These are phyloP conservation scores for Ashinkailepas kermadecensis DNA, from an alignment of 2,888 invertebrate genomes.

Conservation along the genomic window DNA sequence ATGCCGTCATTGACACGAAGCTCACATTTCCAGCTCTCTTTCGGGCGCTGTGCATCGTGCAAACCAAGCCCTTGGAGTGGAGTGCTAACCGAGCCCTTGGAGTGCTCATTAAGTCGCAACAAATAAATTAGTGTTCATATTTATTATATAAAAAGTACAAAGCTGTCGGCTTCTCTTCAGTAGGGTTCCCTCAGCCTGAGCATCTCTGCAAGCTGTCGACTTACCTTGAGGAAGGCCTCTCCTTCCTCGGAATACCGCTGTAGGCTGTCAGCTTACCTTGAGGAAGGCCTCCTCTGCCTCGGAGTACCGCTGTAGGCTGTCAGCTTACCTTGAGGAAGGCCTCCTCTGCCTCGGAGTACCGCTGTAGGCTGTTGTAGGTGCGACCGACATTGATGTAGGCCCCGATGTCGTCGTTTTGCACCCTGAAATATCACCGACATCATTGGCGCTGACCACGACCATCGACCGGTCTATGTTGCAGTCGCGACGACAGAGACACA, in stretches of 20 bases:
- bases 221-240: conserved; percentile 73
- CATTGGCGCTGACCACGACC: too few relatives aligned
- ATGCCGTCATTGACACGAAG: too few relatives aligned
- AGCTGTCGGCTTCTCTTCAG: conserved; percentile 62
- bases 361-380: conserved; percentile 84
- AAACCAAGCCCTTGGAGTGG: too few relatives aligned
- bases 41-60: too few relatives aligned
- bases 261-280: conserved; percentile 65
- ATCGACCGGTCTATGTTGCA: too few relatives aligned
- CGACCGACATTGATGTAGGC: conserved; percentile 96
- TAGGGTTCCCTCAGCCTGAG: conserved; percentile 87
- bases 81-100: too few relatives aligned
- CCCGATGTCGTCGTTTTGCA: conserved; percentile 92
- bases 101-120: too few relatives aligned
- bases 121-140: too few relatives aligned
- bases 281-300: conserved; percentile 91
- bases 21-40: too few relatives aligned
- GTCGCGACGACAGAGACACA: too few relatives aligned
- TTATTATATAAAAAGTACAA: conserved; percentile 40
- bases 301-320: conserved; percentile 74
- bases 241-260: conserved; percentile 84
- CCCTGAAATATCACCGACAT: conserved; percentile 47
- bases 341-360: conserved; percentile 81
- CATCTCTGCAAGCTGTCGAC: conserved; percentile 72
- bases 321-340: conserved; percentile 66